These are phyloP conservation scores for Aldabrachelys gigantea DNA, from an alignment of 2,113 vertebrate genomes.

Conservation along the genomic window DNA sequence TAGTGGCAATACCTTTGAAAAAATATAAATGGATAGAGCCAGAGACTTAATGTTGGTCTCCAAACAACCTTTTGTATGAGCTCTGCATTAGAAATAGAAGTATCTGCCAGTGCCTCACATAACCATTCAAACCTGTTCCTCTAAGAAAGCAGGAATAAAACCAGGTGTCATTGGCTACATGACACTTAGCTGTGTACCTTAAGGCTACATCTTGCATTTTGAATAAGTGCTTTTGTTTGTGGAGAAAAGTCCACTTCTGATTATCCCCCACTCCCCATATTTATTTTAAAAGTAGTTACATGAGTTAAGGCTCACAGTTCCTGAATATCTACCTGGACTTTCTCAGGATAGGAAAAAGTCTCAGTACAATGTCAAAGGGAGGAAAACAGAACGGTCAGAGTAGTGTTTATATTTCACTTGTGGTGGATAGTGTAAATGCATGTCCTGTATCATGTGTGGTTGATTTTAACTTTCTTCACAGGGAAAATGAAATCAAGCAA, in stretches of 20 bases:
- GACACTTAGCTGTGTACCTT: background rate
- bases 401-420: background rate
- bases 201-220: background rate
- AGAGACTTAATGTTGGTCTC: background rate
- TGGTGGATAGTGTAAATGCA: background rate
- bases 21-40: background rate
- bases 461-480: background rate
- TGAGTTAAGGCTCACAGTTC: background rate
- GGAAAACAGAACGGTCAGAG: background rate
- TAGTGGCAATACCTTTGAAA: background rate
- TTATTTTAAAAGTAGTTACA: background rate
- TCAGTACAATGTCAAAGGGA: background rate
- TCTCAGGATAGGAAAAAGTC: background rate
- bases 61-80: background rate
- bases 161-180: background rate
- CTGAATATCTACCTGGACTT: background rate
- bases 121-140: background rate
- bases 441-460: background rate
- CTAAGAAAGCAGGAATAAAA: background rate
- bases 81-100: background rate
- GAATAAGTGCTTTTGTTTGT: background rate
- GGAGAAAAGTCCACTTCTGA: background rate
- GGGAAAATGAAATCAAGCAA: background rate
- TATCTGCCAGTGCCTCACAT: background rate
- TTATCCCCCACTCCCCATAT: accelerated